Percentiles rank a stretch among this genome's conserved stretches.
Conservation (phyloP, 1,140 invertebrate species). For the Proctacanthus coquilletti region DNA sequence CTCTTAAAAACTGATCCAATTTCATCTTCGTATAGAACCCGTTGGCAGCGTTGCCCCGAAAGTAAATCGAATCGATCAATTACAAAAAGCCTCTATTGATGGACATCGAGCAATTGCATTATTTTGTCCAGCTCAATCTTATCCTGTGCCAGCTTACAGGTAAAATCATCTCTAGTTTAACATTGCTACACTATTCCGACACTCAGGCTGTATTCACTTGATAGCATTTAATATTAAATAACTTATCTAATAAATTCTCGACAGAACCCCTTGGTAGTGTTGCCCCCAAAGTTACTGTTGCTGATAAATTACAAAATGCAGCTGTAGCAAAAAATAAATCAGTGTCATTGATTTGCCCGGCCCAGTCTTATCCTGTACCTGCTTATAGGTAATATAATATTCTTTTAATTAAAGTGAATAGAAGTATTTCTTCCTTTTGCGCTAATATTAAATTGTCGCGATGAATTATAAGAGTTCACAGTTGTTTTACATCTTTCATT, state of each 20-base stretch:
- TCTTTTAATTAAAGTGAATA: slow-evolving; percentile 19
- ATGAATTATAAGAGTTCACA: too few relatives aligned
- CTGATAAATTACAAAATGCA: slow-evolving; percentile 49
- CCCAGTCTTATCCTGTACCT: slow-evolving; percentile 44
- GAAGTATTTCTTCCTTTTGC: background rate
- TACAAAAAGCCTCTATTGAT: slow-evolving; percentile 40
- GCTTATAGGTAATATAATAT: slow-evolving; percentile 33
- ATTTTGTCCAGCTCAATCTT: slow-evolving; percentile 43
- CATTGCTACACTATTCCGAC: background rate
- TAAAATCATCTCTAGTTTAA: slow-evolving; percentile 16
- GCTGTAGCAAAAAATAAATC: slow-evolving; percentile 14
- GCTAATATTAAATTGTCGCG: too few relatives aligned
- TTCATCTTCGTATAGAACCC: slow-evolving; percentile 46
- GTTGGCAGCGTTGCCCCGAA: slow-evolving; percentile 58
- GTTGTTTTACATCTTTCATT: slow-evolving; percentile 26
- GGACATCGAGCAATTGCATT: slow-evolving; percentile 33
- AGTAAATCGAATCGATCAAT: slow-evolving; percentile 55
- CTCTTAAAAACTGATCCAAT: too few relatives aligned
- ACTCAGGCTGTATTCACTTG: too few relatives aligned
- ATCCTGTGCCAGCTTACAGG: slow-evolving; percentile 40
- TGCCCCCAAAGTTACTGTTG: slow-evolving; percentile 51
- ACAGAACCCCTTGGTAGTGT: slow-evolving; percentile 59
- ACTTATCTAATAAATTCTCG: too few relatives aligned
- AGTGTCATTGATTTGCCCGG: slow-evolving; percentile 40
- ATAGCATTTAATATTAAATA: too few relatives aligned